phyloP scores from a whole-genome alignment of 2,888 invertebrate species.

The Habroteleia sp. region DNA sequence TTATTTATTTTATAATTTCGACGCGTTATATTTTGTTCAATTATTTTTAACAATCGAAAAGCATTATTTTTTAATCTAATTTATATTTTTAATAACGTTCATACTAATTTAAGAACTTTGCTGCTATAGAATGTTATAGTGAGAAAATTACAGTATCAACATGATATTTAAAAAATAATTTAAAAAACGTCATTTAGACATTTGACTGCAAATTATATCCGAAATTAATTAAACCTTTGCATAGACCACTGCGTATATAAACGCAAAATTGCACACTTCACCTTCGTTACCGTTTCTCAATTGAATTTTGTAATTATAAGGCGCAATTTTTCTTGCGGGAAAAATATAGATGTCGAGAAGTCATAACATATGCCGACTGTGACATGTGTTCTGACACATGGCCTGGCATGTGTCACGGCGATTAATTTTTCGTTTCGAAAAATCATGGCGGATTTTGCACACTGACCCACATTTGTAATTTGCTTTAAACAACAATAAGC shows the following conservation, averaged over 20 bases:
- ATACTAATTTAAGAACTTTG: no score
- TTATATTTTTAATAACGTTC: no score
- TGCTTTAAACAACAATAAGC: no score
- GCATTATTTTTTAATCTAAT: no score
- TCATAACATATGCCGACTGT: slow-evolving; percentile 43
- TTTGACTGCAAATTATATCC: not conserved
- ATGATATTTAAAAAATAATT: no score
- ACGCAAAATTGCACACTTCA: slow-evolving; percentile 43
- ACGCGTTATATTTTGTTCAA: no score
- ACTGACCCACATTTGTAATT: slow-evolving; percentile 42
- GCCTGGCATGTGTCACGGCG: slow-evolving; percentile 48
- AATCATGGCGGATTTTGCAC: slow-evolving; percentile 36
- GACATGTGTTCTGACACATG: slow-evolving; percentile 55
- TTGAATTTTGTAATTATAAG: slow-evolving; percentile 45
- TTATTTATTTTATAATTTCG: no score
- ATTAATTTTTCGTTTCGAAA: slow-evolving; percentile 37
- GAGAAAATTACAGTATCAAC: no score
- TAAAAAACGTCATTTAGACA: no score
- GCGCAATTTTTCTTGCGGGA: slow-evolving; percentile 46
- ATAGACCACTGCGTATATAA: slow-evolving; percentile 2
- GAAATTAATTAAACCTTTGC: no score
- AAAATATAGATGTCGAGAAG: slow-evolving; percentile 53
- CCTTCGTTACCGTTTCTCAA: slow-evolving; percentile 41
- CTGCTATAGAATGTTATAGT: no score
- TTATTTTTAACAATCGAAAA: no score